These are phyloP conservation scores for Blastomussa wellsi DNA, from an alignment of 92 coral and sea anemone species.

Conservation along the genomic window DNA sequence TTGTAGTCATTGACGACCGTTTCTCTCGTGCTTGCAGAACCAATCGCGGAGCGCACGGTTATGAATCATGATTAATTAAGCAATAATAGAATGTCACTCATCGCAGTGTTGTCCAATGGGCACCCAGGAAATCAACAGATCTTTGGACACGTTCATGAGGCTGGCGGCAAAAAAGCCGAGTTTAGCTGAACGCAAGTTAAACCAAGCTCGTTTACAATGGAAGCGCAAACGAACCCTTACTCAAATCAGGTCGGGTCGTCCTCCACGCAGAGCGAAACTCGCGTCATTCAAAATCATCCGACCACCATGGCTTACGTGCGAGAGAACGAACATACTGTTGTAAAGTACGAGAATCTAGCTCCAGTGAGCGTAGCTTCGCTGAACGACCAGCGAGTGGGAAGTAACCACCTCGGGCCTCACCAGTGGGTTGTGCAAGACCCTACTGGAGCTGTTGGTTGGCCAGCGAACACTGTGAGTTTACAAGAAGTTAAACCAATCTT, in stretches of 20 bases:
- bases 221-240: conserved; percentile 89
- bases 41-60: conserved; percentile 80
- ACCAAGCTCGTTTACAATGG: conserved; percentile 71
- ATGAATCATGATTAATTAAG: conserved; percentile 96
- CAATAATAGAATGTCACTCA: conserved; percentile 99
- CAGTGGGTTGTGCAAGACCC: conserved; percentile 99
- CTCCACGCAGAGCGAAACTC: conserved; percentile 85
- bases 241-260: conserved; percentile 73
- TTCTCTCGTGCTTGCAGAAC: conserved; percentile 62
- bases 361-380: conserved; percentile 70
- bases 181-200: conserved; percentile 50
- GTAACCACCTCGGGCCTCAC: conserved; percentile 77
- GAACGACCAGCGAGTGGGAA: conserved; percentile 85
- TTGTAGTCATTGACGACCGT: conserved; percentile 76
- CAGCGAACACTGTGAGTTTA: conserved; percentile 88
- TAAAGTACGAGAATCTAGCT: conserved; percentile 82
- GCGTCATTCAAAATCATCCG: conserved; percentile 81
- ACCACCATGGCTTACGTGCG: conserved; percentile 87
- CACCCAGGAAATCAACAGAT: conserved; percentile 84
- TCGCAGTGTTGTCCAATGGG: conserved; percentile 87
- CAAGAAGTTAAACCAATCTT: conserved; percentile 96
- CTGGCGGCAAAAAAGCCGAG: conserved; percentile 97
- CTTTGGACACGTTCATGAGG: conserved; percentile 98
- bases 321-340: conserved; percentile 73
- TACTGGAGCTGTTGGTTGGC: conserved; percentile 97